Conservation (phyloP, 2,797 vertebrate genomes). For the Arctocebus calabarensis region DNA sequence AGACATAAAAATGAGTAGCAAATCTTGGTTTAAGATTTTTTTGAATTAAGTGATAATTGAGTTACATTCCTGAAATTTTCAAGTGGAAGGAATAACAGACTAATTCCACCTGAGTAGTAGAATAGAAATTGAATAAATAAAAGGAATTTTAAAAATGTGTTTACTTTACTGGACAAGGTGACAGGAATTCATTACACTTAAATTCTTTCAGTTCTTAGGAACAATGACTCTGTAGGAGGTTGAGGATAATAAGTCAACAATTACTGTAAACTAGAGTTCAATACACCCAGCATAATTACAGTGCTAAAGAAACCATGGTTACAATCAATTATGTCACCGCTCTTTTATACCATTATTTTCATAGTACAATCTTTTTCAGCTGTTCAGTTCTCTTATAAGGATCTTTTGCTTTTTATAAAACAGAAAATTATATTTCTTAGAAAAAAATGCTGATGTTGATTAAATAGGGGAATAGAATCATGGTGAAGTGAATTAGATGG, state of each 20-base stretch:
- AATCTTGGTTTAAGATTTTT: not conserved
- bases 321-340: not conserved
- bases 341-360: not conserved
- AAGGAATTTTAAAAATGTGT: not conserved
- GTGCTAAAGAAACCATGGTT: not conserved
- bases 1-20: not conserved
- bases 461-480: conserved; percentile 31
- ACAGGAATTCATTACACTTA: not conserved
- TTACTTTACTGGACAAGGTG: not conserved
- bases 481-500: not conserved
- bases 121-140: not conserved
- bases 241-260: not conserved
- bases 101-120: not conserved
- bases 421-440: not conserved
- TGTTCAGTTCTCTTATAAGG: not conserved
- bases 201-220: not conserved
- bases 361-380: not conserved
- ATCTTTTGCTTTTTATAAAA: not conserved
- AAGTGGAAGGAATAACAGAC: not conserved
- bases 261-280: not conserved
- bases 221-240: not conserved
- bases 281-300: not conserved
- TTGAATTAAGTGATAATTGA: not conserved
- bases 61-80: not conserved
- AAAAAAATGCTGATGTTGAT: not conserved